A percentile compares a stretch with the other conserved stretches of the same genome.
Conservation (phyloP, 1,140 invertebrate species). For the Mylabris phalerata region DNA sequence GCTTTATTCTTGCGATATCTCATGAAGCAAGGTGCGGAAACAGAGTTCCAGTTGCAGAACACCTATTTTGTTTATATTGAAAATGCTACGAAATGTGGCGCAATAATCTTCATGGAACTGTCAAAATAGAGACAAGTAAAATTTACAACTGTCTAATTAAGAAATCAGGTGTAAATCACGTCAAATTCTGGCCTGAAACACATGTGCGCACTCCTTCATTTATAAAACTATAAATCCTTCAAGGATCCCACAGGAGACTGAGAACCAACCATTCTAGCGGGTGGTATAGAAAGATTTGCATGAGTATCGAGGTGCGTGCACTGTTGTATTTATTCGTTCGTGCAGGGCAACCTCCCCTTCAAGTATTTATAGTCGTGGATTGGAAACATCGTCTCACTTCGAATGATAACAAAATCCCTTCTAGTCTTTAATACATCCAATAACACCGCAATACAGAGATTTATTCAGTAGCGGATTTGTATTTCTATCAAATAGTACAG, state of each 20-base stretch:
- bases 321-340: constrained; percentile 19
- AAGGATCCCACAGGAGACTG: constrained; percentile 9
- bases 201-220: constrained; percentile 13
- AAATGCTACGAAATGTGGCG: background rate
- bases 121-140: constrained; percentile 2
- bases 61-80: background rate
- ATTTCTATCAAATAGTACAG: too few relatives aligned
- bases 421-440: constrained; percentile 17
- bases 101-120: background rate
- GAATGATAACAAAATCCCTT: background rate
- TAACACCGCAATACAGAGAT: constrained; percentile 19
- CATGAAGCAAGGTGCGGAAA: too few relatives aligned
- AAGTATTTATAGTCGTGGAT: constrained; percentile 20
- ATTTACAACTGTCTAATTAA: constrained; percentile 16
- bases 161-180: constrained; percentile 16
- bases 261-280: background rate
- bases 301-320: constrained; percentile 26
- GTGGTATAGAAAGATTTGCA: constrained; percentile 19
- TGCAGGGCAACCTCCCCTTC: background rate
- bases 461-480: constrained; percentile 14
- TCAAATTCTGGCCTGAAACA: constrained; percentile 8
- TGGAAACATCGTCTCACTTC: too few relatives aligned
- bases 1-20: too few relatives aligned
- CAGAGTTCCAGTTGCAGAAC: background rate
- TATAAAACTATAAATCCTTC: constrained; percentile 18